These are phyloP conservation scores for Epinephelus coioides DNA, from an alignment of 2,797 vertebrate genomes.

Conservation along the genomic window DNA sequence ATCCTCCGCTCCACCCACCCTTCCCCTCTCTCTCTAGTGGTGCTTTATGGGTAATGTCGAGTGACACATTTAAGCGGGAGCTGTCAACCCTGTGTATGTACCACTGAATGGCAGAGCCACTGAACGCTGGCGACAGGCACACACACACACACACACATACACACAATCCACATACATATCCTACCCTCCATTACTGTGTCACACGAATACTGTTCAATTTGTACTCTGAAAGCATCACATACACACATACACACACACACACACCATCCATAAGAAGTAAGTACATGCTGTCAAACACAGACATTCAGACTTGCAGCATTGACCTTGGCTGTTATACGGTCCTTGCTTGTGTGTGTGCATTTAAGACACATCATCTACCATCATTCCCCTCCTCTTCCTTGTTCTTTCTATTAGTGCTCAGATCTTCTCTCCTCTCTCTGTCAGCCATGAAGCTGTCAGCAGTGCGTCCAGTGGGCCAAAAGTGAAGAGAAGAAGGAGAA, in stretches of 20 bases:
- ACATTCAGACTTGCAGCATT: constrained; percentile 33
- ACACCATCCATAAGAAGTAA: constrained; percentile 35
- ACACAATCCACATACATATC: constrained; percentile 53
- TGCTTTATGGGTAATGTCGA: constrained; percentile 82
- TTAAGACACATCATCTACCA: constrained; percentile 39
- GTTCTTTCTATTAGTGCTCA: constrained; percentile 47
- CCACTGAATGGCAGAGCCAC: constrained; percentile 78
- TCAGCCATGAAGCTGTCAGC: constrained; percentile 78
- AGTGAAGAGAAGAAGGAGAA: constrained; percentile 52
- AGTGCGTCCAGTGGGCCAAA: constrained; percentile 58
- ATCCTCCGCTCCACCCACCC: constrained; percentile 30
- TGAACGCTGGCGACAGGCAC: constrained; percentile 62
- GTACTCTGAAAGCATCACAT: constrained; percentile 36
- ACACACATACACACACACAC: constrained; percentile 11
- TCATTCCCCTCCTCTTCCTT: background rate
- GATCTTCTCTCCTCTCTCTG: constrained; percentile 43
- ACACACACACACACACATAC: constrained; percentile 47
- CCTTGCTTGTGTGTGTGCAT: constrained; percentile 13
- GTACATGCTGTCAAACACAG: constrained; percentile 22
- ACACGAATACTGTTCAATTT: constrained; percentile 53
- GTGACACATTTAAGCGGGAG: constrained; percentile 84
- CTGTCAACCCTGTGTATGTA: constrained; percentile 81
- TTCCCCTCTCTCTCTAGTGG: constrained; percentile 46
- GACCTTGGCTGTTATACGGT: constrained; percentile 54
- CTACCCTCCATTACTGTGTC: constrained; percentile 59